Percentiles rank a stretch among this genome's conserved stretches.
These are phyloP conservation scores for Pogonognathellus flavescens DNA, from an alignment of 1,140 invertebrate species.

Conservation along the genomic window DNA sequence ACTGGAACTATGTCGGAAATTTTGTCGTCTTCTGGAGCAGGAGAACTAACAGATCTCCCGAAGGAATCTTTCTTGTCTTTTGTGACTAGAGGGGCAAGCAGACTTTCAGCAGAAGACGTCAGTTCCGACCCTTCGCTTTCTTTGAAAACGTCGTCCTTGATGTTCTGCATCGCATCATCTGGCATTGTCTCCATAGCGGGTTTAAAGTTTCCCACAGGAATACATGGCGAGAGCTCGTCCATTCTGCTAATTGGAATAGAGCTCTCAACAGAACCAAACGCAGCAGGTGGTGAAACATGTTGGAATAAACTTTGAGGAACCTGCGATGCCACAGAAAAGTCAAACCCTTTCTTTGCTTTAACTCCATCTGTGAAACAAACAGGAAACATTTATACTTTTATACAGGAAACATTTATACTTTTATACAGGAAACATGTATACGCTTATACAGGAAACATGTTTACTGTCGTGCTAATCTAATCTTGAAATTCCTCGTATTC, in stretches of 20 bases:
- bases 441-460: too few species aligned
- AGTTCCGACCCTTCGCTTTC: background rate
- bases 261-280: constrained; percentile 53
- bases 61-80: background rate
- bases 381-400: too few species aligned
- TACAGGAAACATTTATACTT: too few species aligned
- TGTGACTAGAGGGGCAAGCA: background rate
- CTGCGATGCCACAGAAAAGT: constrained; percentile 72
- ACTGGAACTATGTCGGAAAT: background rate
- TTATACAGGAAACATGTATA: too few species aligned
- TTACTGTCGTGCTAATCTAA: too few species aligned
- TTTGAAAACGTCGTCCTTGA: constrained; percentile 12
- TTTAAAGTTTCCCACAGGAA: background rate
- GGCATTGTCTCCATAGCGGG: background rate
- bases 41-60: background rate
- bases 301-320: constrained; percentile 63
- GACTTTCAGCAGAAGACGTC: background rate
- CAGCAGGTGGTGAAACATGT: constrained; percentile 56
- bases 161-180: background rate
- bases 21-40: background rate
- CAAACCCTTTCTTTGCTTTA: constrained; percentile 73
- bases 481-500: too few species aligned
- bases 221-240: background rate
- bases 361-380: background rate
- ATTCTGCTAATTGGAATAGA: background rate